phyloP scores from a whole-genome alignment of 2,797 vertebrate species.

The Apogon hyalosoma region DNA sequence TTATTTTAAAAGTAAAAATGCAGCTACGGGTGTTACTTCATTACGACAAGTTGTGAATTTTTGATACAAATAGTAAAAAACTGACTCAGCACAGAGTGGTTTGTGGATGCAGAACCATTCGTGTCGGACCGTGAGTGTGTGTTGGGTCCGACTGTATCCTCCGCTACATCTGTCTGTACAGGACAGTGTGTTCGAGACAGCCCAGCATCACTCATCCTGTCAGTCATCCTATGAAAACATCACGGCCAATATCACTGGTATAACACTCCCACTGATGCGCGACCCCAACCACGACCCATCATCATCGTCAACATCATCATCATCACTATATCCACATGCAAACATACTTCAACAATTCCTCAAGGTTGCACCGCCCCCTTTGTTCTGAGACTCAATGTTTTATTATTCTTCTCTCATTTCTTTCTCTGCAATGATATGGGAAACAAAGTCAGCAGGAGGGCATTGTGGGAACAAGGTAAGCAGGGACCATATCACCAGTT shows the following conservation, averaged over 20 bases:
- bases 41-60: too few species aligned
- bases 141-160: conserved; percentile 12
- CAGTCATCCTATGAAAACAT: conserved; percentile 28
- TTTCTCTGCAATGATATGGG: neutral
- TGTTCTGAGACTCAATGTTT: neutral
- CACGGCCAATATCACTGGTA: conserved; percentile 42
- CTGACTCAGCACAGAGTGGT: too few species aligned
- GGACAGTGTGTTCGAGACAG: conserved; percentile 35
- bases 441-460: conserved; percentile 27
- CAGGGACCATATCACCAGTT: neutral
- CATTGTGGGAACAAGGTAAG: conserved; percentile 18
- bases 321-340: conserved; percentile 1
- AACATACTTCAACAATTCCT: neutral
- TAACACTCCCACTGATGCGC: neutral
- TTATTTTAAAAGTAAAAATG: too few species aligned
- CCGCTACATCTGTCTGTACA: conserved; percentile 11
- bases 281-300: conserved; percentile 2
- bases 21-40: too few species aligned
- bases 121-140: conserved; percentile 1
- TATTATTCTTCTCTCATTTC: conserved; percentile 10
- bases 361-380: conserved; percentile 26
- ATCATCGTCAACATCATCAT: neutral
- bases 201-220: conserved; percentile 55
- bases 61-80: too few species aligned
- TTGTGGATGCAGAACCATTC: too few species aligned